Evolutionary conservation across 2,113 vertebrate genomes (phyloP), one percentile per base, ranked within the genome.

Genomic region (Clupea harengus): DNA sequence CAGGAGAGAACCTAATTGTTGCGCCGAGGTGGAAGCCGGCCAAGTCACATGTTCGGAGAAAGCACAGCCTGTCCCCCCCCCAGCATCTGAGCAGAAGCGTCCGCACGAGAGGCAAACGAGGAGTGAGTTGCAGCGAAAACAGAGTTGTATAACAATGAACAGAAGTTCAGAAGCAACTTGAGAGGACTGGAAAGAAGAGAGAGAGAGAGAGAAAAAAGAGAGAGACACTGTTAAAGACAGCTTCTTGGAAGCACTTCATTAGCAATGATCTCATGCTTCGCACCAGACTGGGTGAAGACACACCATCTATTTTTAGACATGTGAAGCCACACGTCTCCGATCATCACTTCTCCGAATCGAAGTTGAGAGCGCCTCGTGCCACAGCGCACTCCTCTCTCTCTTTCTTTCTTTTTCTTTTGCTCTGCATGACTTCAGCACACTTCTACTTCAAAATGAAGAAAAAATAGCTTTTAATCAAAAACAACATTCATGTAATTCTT

Each of bases 261-360:
- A 93, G 90, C 94, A 88, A 89, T 91, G 88, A 89, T 84, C 87
- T 91, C 84, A 89, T 83, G 84, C 88, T 67, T 87, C 88, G 88
- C 84, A 45, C 89, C 39, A 75, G 91, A 89, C 81, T 85, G 86
- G 82, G 85, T 89, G 93, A 93, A 90, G 85, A 86, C 91, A 93
- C 92, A 88, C 92, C 84, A 54, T 90, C 91, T 95, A 95, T 95
- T 95, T 93, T 94, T 91, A 92, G 92, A 94, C 46, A 89, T 91
- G 92, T 90, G 92, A 94, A 92, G 89, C 88, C 92, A 91, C 88
- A 47, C 60, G 25, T 32, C 64, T 28, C 64, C 57, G 20, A 47
- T 87, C 83, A 86, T 87, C 87, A 84, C 88, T 88, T 92, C 91
- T 84, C 78, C 88, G 32, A 28, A 72, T 72, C 25, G 64, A 72